A percentile compares a stretch with the other conserved stretches of the same genome.
Conservation (phyloP, 2,113 vertebrate species). For the Lanius ludovicianus region DNA sequence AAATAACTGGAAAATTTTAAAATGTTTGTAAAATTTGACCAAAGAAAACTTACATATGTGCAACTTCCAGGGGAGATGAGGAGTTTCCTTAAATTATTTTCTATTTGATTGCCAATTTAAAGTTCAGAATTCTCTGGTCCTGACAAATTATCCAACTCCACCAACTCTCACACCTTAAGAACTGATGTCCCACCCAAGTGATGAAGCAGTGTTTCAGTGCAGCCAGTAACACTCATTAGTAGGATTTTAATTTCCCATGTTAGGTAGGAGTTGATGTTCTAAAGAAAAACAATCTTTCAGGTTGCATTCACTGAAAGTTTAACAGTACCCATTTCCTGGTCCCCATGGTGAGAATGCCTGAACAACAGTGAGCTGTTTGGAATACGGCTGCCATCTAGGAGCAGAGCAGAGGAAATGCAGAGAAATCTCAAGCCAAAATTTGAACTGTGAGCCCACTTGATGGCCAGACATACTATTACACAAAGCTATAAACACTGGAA, state of each 20-base stretch:
- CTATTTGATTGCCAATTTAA: not conserved
- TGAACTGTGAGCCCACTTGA: not conserved
- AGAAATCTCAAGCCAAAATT: not conserved
- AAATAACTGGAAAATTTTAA: not conserved
- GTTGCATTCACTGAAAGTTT: not conserved
- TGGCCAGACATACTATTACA: not conserved
- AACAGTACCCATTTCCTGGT: not conserved
- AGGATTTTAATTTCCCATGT: not conserved
- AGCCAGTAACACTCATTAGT: not conserved
- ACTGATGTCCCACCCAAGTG: not conserved
- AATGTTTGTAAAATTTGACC: not conserved
- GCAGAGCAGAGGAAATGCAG: not conserved
- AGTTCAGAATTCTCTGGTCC: not conserved
- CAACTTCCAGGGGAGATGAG: not conserved
- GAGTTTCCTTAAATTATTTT: not conserved
- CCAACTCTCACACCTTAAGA: not conserved
- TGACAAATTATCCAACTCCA: not conserved
- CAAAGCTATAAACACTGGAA: not conserved
- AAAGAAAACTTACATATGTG: not conserved
- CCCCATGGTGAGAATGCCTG: not conserved
- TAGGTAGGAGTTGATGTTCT: not conserved
- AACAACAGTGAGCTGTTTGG: not conserved
- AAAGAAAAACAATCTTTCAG: not conserved
- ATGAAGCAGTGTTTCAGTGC: not conserved
- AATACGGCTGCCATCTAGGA: constrained; percentile 43